These are phyloP conservation scores for Anabas testudineus DNA, from an alignment of 2,797 vertebrate species.

Conservation along the genomic window DNA sequence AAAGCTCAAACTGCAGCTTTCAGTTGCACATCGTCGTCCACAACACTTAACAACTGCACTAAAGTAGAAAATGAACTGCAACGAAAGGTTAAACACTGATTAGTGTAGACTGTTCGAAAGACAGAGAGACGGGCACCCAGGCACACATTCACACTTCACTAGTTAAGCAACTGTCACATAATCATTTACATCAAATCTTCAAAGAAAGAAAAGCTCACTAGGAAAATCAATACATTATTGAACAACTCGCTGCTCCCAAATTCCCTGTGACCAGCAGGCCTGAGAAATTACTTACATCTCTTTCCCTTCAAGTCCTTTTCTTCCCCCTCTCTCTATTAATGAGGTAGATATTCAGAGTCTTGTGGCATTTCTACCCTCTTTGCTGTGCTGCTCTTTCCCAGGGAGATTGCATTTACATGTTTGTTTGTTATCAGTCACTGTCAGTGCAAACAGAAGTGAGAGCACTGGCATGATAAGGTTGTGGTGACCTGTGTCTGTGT, in stretches of 20 bases:
- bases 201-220: slow-evolving; percentile 47
- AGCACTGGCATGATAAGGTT: slow-evolving; percentile 31
- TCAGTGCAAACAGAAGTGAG: slow-evolving; percentile 56
- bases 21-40: no score
- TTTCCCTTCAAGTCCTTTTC: slow-evolving; percentile 41
- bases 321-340: slow-evolving; percentile 18
- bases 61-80: background rate
- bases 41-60: background rate
- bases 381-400: background rate
- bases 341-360: slow-evolving; percentile 26
- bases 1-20: no score
- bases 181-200: slow-evolving; percentile 47
- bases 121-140: background rate
- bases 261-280: slow-evolving; percentile 44
- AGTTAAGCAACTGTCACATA: slow-evolving; percentile 31
- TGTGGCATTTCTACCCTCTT: slow-evolving; percentile 21
- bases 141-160: background rate
- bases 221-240: slow-evolving; percentile 76
- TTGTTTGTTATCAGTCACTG: slow-evolving; percentile 43
- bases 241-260: slow-evolving; percentile 47
- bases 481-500: slow-evolving; percentile 70
- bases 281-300: slow-evolving; percentile 73
- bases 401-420: slow-evolving; percentile 19
- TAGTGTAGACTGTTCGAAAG: background rate
- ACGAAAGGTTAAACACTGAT: background rate